phyloP scores from a whole-genome alignment of 2,888 invertebrate species.

The Petrolisthes manimaculis region DNA sequence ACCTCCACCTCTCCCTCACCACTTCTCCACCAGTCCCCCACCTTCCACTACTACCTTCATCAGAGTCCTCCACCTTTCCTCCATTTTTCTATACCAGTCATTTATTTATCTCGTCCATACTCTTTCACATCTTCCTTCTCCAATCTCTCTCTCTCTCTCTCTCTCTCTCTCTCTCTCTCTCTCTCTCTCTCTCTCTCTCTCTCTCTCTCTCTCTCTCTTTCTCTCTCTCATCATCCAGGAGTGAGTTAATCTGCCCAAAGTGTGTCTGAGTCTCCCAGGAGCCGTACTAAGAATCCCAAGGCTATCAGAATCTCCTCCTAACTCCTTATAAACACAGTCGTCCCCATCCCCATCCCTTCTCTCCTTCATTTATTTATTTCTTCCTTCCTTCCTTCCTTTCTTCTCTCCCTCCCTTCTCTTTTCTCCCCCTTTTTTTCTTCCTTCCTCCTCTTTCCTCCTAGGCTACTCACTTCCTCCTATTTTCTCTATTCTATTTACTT shows the following conservation, averaged over 20 bases:
- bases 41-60: too few relatives aligned
- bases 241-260: too few relatives aligned
- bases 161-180: constrained; percentile 19
- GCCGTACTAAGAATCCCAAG: too few relatives aligned
- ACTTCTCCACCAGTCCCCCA: background rate
- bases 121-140: background rate
- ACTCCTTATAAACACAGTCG: background rate
- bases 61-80: background rate
- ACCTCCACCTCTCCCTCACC: background rate
- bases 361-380: background rate
- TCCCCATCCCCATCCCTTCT: background rate
- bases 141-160: background rate
- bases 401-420: background rate
- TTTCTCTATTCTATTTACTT: too few relatives aligned
- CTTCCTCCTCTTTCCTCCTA: background rate
- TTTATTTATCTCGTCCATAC: background rate
- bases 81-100: background rate
- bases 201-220: too few relatives aligned
- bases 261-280: too few relatives aligned
- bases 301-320: background rate
- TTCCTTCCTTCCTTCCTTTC: background rate
- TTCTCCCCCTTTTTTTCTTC: background rate
- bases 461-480: background rate
- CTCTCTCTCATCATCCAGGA: constrained; percentile 9
- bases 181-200: constrained; percentile 14